phyloP scores from a whole-genome alignment of 1,140 invertebrate species.

The Parasteatoda tepidariorum region DNA sequence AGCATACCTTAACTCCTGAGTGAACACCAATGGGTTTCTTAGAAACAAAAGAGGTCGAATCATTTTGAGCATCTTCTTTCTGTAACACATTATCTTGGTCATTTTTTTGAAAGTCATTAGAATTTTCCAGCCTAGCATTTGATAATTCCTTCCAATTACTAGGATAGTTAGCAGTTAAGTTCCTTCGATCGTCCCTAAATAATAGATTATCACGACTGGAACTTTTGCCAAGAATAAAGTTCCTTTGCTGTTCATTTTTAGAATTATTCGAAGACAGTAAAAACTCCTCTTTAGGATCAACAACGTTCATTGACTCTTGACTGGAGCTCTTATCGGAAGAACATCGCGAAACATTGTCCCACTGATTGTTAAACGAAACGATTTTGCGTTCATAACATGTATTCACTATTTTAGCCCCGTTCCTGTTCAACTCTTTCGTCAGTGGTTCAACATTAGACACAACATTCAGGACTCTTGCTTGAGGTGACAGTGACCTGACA shows the following conservation, averaged over 20 bases:
- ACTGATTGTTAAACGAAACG: constrained; percentile 13
- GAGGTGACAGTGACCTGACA: constrained; percentile 33
- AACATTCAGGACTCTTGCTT: constrained; percentile 25
- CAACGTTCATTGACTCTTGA: constrained; percentile 50
- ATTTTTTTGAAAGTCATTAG: constrained; percentile 27
- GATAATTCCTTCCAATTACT: constrained; percentile 41
- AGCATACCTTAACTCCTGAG: constrained; percentile 45
- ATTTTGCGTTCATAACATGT: constrained; percentile 36
- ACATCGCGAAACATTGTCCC: constrained; percentile 48
- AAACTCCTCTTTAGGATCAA: constrained; percentile 37
- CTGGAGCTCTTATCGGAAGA: constrained; percentile 43
- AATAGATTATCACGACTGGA: constrained; percentile 41
- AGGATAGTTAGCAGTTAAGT: constrained; percentile 38
- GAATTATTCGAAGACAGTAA: constrained; percentile 13
- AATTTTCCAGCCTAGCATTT: constrained; percentile 33
- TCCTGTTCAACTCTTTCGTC: constrained; percentile 25
- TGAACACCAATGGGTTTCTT: constrained; percentile 40
- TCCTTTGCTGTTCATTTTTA: constrained; percentile 36
- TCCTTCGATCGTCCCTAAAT: constrained; percentile 43
- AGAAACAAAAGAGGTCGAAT: constrained; percentile 18
- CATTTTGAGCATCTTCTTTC: constrained; percentile 29
- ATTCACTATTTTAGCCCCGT: constrained; percentile 11
- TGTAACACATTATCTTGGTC: constrained; percentile 22
- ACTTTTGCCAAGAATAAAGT: constrained; percentile 33
- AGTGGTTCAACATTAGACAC: constrained; percentile 25